Percentiles rank a stretch among this genome's conserved stretches.
Evolutionary conservation across 35 echinoderm and acorn worm genomes (phyloP).

Genomic region (Ophioderma brevispina): DNA sequence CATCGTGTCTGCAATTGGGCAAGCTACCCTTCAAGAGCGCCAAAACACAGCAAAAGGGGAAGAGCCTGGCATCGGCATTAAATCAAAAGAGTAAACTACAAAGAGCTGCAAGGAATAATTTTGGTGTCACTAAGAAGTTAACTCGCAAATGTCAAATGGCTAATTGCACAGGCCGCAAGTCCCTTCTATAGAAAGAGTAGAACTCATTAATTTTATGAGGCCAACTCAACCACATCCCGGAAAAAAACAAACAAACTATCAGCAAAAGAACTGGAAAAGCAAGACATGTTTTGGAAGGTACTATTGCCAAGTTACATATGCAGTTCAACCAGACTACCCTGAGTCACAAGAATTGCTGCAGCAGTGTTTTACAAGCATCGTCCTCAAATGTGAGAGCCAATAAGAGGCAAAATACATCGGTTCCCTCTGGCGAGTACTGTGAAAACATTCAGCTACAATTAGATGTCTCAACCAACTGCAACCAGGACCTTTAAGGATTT

Average conservation of each 20-base stretch:
- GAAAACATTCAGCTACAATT: constrained; percentile 38
- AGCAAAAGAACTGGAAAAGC: constrained; percentile 38
- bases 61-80: neutral
- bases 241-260: constrained; percentile 32
- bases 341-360: neutral
- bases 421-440: constrained; percentile 48
- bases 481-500: neutral
- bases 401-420: constrained; percentile 9
- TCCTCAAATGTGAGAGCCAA: neutral
- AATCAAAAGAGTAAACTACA: neutral
- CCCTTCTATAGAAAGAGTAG: neutral
- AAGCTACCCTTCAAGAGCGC: neutral
- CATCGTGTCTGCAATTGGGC: no score
- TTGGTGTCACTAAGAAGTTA: constrained; percentile 21
- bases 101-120: neutral
- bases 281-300: no score
- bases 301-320: no score
- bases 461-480: neutral
- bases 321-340: neutral
- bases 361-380: neutral
- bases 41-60: neutral
- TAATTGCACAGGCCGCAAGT: neutral
- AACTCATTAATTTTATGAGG: neutral
- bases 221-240: neutral
- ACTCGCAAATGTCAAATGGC: neutral